These are phyloP conservation scores for Rhineura floridana DNA, from an alignment of 2,113 vertebrate species.

Conservation along the genomic window DNA sequence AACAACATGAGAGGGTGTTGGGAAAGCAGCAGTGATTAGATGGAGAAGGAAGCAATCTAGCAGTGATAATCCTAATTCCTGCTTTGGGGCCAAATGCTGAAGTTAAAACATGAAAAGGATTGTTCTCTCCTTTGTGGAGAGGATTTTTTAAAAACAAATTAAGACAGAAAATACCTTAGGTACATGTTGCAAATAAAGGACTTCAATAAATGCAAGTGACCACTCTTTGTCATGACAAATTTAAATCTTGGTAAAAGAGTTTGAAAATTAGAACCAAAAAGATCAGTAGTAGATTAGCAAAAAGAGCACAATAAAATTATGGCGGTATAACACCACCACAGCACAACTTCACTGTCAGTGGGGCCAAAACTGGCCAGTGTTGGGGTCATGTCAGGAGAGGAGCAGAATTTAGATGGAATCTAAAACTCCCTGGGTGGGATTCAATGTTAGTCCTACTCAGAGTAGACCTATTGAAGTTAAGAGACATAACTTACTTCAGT, in stretches of 20 bases:
- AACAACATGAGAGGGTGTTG: background rate
- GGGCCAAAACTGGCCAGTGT: background rate
- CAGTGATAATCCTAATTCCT: background rate
- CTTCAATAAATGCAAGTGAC: background rate
- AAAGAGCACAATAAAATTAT: background rate
- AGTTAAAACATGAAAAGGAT: background rate
- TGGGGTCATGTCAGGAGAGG: background rate
- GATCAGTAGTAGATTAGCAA: background rate
- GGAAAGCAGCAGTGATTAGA: background rate
- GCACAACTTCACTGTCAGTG: background rate
- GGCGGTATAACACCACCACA: background rate
- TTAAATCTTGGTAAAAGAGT: background rate
- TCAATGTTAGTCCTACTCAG: no score
- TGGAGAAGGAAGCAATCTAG: slow-evolving; percentile 5
- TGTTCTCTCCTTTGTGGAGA: background rate
- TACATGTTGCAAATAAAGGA: slow-evolving; percentile 24
- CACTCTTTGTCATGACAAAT: background rate
- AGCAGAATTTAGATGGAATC: background rate
- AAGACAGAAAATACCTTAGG: background rate
- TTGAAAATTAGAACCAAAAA: background rate
- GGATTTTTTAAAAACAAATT: background rate
- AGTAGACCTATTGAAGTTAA: no score
- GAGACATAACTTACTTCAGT: no score
- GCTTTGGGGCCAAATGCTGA: background rate
- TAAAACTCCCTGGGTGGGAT: no score